A percentile compares a stretch with the other conserved stretches of the same genome.
Conservation (phyloP, 2,888 invertebrate species). For the Bellardia bayeri region DNA sequence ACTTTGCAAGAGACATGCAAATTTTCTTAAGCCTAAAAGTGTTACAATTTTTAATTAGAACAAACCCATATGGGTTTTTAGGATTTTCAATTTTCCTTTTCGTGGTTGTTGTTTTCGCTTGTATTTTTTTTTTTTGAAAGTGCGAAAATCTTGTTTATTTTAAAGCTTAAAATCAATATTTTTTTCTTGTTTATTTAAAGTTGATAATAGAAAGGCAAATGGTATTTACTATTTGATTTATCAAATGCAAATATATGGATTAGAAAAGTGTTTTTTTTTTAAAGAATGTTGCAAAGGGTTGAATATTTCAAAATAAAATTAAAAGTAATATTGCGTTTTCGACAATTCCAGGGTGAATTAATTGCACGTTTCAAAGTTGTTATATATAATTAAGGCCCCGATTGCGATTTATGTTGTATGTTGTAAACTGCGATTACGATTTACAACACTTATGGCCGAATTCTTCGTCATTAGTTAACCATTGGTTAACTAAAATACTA, state of each 20-base stretch:
- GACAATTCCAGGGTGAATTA: too few species aligned
- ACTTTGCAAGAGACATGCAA: conserved; percentile 63
- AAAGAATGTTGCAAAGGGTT: background rate
- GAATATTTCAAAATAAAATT: too few species aligned
- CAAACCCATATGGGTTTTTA: conserved; percentile 70
- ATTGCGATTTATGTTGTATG: too few species aligned
- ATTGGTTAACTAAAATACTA: too few species aligned
- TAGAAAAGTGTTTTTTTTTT: background rate
- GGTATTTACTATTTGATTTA: conserved; percentile 53
- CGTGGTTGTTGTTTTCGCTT: background rate
- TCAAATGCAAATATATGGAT: conserved; percentile 32
- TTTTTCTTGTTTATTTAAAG: background rate
- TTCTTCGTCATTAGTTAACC: too few species aligned
- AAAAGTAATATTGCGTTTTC: too few species aligned
- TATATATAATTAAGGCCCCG: too few species aligned
- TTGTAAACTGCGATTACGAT: too few species aligned
- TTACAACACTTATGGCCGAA: too few species aligned
- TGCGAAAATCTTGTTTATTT: conserved; percentile 77
- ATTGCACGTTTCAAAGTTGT: too few species aligned
- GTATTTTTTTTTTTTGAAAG: conserved; percentile 19
- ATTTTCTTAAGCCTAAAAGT: conserved; percentile 66
- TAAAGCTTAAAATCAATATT: conserved; percentile 72
- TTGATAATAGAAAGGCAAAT: conserved; percentile 42
- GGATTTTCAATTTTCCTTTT: conserved; percentile 35
- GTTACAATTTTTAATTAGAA: conserved; percentile 70